Conservation (phyloP, 2,797 vertebrate genomes). For the Danio choprae region DNA sequence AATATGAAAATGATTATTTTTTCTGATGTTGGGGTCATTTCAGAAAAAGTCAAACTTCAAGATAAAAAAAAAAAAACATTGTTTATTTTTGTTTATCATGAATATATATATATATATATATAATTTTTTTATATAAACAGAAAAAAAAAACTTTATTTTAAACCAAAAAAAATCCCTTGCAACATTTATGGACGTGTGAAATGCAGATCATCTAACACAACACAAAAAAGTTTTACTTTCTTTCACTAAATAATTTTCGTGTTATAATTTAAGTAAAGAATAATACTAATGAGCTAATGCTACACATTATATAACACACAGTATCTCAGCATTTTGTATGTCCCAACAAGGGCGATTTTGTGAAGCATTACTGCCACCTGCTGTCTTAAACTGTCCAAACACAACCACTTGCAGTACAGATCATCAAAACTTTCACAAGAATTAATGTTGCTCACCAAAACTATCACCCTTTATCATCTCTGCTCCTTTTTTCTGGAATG, state of each 20-base stretch:
- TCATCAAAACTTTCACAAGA: not conserved
- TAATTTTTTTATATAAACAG: too few relatives aligned
- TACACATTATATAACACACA: not conserved
- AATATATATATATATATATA: too few relatives aligned
- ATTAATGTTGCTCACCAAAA: not conserved
- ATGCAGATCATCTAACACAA: too few relatives aligned
- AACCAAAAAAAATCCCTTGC: too few relatives aligned
- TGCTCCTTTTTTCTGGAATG: not conserved
- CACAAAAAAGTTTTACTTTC: too few relatives aligned
- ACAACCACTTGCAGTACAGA: not conserved
- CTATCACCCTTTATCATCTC: not conserved
- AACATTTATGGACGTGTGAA: too few relatives aligned
- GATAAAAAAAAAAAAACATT: too few relatives aligned
- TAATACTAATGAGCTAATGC: not conserved
- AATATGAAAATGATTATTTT: too few relatives aligned
- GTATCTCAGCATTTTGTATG: not conserved
- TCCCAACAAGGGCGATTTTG: not conserved
- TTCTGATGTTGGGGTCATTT: too few relatives aligned
- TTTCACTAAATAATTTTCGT: not conserved
- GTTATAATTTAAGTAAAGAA: not conserved
- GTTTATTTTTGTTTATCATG: too few relatives aligned
- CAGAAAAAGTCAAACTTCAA: too few relatives aligned
- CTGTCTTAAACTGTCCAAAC: not conserved
- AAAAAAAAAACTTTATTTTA: too few relatives aligned
- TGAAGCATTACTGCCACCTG: slow-evolving; percentile 34